Percentiles rank a stretch among this genome's conserved stretches.
Conservation (phyloP, 1,140 invertebrate genomes). For the Stegodyphus dumicola region DNA sequence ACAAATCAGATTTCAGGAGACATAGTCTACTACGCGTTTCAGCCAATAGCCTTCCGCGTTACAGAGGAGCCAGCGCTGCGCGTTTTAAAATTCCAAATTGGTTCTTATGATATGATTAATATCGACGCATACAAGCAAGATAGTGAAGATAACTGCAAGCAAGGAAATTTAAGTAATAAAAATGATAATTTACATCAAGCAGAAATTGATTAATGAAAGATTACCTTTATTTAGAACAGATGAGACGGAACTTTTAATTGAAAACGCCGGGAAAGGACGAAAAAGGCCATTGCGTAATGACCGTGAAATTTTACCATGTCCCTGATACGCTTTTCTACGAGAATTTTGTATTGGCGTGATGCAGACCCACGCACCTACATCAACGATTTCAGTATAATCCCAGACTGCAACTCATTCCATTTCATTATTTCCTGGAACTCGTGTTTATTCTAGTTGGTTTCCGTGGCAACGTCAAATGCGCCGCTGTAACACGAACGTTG, state of each 20-base stretch:
- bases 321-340: background rate
- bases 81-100: too few relatives aligned
- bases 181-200: background rate
- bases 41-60: too few relatives aligned
- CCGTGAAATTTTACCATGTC: constrained; percentile 2
- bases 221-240: too few relatives aligned
- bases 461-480: constrained; percentile 54
- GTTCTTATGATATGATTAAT: too few relatives aligned
- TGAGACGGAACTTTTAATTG: too few relatives aligned
- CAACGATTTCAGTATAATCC: constrained; percentile 13
- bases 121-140: background rate
- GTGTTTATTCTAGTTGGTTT: constrained; percentile 59
- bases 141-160: background rate
- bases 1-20: too few relatives aligned
- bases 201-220: too few relatives aligned
- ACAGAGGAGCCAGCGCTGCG: too few relatives aligned
- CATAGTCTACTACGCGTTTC: too few relatives aligned
- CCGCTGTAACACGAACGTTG: constrained; percentile 25
- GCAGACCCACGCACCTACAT: constrained; percentile 33
- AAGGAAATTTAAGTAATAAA: too few relatives aligned
- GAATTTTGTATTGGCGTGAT: constrained; percentile 12
- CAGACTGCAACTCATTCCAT: constrained; percentile 40
- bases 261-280: too few relatives aligned
- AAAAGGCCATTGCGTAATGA: background rate
- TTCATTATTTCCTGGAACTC: constrained; percentile 54